phyloP scores from a whole-genome alignment of 2,113 vertebrate species.

The Mastomys coucha region DNA sequence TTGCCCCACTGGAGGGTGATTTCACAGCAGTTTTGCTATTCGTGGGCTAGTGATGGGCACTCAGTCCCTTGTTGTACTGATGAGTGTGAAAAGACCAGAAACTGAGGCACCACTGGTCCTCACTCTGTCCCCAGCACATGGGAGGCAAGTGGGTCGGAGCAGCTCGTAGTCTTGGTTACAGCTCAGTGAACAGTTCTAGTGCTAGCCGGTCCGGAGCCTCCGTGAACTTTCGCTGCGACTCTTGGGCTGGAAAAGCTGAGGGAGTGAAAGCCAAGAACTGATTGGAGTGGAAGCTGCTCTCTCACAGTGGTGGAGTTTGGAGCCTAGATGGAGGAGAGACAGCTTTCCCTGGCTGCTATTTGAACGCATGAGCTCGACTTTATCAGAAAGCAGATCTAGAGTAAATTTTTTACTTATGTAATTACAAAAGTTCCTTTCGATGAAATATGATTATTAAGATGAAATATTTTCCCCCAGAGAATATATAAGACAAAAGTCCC shows the following conservation, averaged over 20 bases:
- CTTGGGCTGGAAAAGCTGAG: not conserved
- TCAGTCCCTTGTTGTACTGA: not conserved
- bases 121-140: not conserved
- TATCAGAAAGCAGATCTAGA: not conserved
- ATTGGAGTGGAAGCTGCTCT: not conserved
- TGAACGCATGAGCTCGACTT: not conserved
- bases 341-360: not conserved
- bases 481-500: not conserved
- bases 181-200: not conserved
- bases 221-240: not conserved
- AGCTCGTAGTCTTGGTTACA: not conserved
- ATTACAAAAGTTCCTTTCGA: not conserved
- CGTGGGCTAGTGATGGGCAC: not conserved
- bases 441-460: slow-evolving; percentile 3
- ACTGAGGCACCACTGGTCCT: not conserved
- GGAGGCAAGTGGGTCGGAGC: not conserved
- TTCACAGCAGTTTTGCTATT: not conserved
- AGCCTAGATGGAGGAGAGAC: not conserved
- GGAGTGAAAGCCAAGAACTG: not conserved
- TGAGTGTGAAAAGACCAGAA: not conserved
- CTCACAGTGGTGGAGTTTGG: not conserved
- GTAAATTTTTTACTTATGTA: not conserved
- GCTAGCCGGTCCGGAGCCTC: not conserved
- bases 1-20: not conserved
- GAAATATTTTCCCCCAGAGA: not conserved